Evolutionary conservation across 2,888 invertebrate species (phyloP), one percentile per base, ranked within the genome.

Genomic region (Spatulosminthurus flaviceps): DNA sequence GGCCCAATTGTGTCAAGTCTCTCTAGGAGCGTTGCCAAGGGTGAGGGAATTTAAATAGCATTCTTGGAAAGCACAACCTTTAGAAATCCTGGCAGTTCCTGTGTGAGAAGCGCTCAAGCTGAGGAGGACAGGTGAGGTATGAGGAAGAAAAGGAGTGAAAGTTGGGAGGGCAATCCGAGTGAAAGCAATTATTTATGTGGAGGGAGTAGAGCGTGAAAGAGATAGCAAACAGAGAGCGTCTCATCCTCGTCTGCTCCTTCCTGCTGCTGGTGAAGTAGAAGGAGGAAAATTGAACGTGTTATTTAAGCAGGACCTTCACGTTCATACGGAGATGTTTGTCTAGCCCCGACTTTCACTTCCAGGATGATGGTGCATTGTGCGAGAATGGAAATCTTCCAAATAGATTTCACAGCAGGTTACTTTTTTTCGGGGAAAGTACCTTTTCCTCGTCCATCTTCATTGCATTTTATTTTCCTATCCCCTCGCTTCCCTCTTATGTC

Each of bases 191-290:
- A 80, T 76, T 78, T 78, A 77, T 78, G 72, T 28, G 51, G n/a
- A 43, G 72, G 81, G 81, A 81, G 80, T 82, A 81, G 83, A 83
- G 82, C 81, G 83, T 82, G 81, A 83, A 82, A 78, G 79, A 78
- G 82, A 83, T 83, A 83, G 75, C 79, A 64, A 78, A 72, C 72
- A 72, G 64, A 34, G 61, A 78, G 22, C 71, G 42, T 72, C 72
- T 26, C n/a, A 41, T 71, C 42, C 42, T 16, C n/a, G n/a, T n/a
- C n/a, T n/a, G n/a, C n/a, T n/a, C n/a, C n/a, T 42, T 51, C 2
- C 24, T 51, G 19, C 26, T 28, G 16, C 11, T 64, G 22, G 26
- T 64, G 16, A 5, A n/a, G 29, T 2, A 13, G 16, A 67, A 28
- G 28, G 28, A 67, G 26, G 28, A 67, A 67, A 51, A 11, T 51